Conservation (phyloP, 2,888 invertebrate genomes). For the Celastrina argiolus region DNA sequence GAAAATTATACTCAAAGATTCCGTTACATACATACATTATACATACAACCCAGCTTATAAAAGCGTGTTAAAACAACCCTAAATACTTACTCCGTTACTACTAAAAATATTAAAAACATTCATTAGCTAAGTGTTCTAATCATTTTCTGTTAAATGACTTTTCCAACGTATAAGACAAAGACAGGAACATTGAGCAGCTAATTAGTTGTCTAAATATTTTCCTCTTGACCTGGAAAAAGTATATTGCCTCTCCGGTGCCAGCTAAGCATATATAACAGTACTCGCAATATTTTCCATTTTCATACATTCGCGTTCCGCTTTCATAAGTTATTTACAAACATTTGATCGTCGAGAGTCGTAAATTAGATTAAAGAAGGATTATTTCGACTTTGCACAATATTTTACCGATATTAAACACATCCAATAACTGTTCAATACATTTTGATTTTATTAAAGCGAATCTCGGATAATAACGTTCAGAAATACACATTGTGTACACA, state of each 20-base stretch:
- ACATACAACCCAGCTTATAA: too few relatives aligned
- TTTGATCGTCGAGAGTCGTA: slow-evolving; percentile 9
- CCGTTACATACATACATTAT: too few relatives aligned
- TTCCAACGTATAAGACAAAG: too few relatives aligned
- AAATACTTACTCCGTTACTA: too few relatives aligned
- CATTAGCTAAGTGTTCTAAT: too few relatives aligned
- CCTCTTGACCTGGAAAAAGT: too few relatives aligned
- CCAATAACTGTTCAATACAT: neutral
- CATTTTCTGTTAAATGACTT: too few relatives aligned
- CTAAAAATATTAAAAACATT: too few relatives aligned
- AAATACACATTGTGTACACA: neutral
- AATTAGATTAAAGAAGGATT: slow-evolving; percentile 16
- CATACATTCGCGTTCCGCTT: neutral
- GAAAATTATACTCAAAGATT: too few relatives aligned
- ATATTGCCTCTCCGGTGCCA: neutral
- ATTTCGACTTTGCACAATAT: neutral
- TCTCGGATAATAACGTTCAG: neutral
- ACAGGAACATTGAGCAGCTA: too few relatives aligned
- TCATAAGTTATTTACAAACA: slow-evolving; percentile 1
- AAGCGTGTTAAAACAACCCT: too few relatives aligned
- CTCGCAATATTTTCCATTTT: neutral
- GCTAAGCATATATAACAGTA: neutral
- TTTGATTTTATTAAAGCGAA: slow-evolving; percentile 9
- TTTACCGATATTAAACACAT: slow-evolving; percentile 13
- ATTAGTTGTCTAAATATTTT: too few relatives aligned